Evolutionary conservation across 35 echinoderm and acorn worm species (phyloP).

Genomic region (Stichopus chloronotus): DNA sequence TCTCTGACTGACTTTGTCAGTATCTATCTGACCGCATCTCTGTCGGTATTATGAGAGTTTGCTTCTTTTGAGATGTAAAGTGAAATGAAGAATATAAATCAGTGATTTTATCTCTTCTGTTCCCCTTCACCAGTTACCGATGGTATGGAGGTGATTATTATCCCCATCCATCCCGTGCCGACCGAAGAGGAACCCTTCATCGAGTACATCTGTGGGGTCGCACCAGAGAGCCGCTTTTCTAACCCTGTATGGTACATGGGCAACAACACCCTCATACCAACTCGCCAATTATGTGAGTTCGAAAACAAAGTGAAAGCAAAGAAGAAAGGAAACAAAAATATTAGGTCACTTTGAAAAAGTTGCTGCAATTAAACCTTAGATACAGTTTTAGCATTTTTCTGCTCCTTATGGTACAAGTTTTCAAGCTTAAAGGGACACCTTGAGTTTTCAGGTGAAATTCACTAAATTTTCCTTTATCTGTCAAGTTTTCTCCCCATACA

Average conservation of each 20-base stretch:
- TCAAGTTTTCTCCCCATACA: too few species aligned
- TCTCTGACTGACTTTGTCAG: too few species aligned
- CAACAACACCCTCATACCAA: constrained; percentile 22
- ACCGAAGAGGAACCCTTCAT: constrained; percentile 57
- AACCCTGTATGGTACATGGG: constrained; percentile 77
- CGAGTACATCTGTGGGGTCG: constrained; percentile 65
- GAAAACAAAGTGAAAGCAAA: background rate
- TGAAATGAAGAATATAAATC: background rate
- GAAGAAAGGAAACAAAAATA: background rate
- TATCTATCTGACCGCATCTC: too few species aligned
- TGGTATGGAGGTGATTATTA: constrained; percentile 54
- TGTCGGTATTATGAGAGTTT: too few species aligned
- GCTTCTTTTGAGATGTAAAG: too few species aligned
- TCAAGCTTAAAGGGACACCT: too few species aligned
- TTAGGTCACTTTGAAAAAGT: too few species aligned
- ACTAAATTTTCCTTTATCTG: too few species aligned
- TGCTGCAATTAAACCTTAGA: too few species aligned
- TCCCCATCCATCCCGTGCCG: constrained; percentile 27
- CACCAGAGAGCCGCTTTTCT: constrained; percentile 43
- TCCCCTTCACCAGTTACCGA: constrained; percentile 5
- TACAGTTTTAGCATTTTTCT: too few species aligned
- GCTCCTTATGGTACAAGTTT: too few species aligned
- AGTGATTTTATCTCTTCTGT: background rate
- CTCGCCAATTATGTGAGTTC: background rate
- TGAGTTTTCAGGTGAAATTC: too few species aligned